These are phyloP conservation scores for Acanthosepion lycidas DNA, from an alignment of 2,888 invertebrate genomes.

Conservation along the genomic window DNA sequence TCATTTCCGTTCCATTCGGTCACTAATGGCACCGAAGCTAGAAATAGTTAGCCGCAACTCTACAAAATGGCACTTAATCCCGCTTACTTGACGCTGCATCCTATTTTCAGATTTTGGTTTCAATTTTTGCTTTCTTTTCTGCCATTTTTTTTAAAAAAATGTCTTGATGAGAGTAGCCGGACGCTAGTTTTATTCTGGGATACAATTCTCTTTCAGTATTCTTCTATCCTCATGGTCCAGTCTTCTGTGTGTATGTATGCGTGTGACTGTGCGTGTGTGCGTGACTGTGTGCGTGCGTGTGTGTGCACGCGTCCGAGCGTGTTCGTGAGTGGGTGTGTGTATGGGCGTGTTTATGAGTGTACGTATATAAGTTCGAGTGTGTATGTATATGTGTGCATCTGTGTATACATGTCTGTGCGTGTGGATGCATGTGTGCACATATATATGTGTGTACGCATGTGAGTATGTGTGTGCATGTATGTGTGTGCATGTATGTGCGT, in stretches of 20 bases:
- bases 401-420: too few relatives aligned
- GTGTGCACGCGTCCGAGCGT: too few relatives aligned
- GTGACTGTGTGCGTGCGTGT: too few relatives aligned
- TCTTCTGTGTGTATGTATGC: background rate
- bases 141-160: background rate
- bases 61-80: background rate
- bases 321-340: too few relatives aligned
- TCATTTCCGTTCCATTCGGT: slow-evolving; percentile 8
- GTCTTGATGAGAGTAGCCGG: background rate
- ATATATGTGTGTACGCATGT: too few relatives aligned
- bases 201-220: background rate
- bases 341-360: too few relatives aligned
- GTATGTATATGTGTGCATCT: too few relatives aligned
- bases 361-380: too few relatives aligned
- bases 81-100: background rate
- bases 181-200: background rate
- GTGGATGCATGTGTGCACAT: too few relatives aligned
- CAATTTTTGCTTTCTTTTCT: background rate
- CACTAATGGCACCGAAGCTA: background rate
- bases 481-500: too few relatives aligned
- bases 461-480: too few relatives aligned
- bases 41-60: background rate
- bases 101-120: background rate
- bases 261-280: too few relatives aligned
- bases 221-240: background rate